Conservation (phyloP, 2,113 vertebrate genomes). For the Phalacrocorax aristotelis region DNA sequence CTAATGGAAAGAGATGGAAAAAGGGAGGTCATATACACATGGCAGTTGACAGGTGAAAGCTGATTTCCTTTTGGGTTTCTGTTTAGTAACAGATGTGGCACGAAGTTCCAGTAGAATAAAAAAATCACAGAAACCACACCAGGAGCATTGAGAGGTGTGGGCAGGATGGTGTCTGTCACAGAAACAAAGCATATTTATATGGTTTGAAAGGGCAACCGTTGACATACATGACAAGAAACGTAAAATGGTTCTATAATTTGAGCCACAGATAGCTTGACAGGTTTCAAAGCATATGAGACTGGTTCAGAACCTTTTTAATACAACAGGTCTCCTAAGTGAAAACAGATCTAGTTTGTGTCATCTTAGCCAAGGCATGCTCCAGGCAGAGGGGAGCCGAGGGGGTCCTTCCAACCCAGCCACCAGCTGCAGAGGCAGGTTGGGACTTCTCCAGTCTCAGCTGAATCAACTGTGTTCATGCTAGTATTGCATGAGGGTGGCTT, state of each 20-base stretch:
- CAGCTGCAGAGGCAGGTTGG: fast-evolving
- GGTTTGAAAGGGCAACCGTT: background rate
- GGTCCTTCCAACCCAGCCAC: background rate
- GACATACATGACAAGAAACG: background rate
- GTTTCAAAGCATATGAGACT: fast-evolving
- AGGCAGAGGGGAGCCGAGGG: background rate
- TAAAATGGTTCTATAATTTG: background rate
- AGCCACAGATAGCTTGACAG: background rate
- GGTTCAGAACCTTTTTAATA: background rate
- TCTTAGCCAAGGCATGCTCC: background rate
- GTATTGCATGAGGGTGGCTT: background rate
- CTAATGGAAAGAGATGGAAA: background rate
- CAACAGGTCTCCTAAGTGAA: background rate
- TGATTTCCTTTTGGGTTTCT: background rate
- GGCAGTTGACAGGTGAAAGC: background rate
- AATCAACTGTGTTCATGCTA: background rate
- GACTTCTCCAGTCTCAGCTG: background rate
- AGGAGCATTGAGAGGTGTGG: background rate
- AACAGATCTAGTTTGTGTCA: background rate
- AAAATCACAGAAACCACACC: background rate
- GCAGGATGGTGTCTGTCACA: background rate
- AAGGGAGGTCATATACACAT: fast-evolving
- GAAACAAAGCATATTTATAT: background rate
- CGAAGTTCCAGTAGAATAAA: background rate
- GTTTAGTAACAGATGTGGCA: background rate